Percentiles rank a stretch among this genome's conserved stretches.
These are phyloP conservation scores for Acanthosepion esculentum DNA, from an alignment of 2,888 invertebrate species.

Conservation along the genomic window DNA sequence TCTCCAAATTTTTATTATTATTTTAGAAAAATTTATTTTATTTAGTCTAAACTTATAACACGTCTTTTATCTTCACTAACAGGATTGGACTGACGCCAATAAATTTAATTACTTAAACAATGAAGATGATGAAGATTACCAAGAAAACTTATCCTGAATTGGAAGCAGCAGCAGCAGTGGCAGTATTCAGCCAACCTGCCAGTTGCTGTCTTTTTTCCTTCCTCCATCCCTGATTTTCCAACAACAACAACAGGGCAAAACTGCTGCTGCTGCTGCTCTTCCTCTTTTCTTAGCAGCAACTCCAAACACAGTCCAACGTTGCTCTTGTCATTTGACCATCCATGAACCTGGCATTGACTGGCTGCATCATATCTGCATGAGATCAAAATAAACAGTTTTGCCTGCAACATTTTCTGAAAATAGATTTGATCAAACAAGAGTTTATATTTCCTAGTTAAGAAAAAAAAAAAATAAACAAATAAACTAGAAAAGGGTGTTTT, in stretches of 20 bases:
- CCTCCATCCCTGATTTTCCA: neutral
- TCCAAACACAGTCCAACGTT: neutral
- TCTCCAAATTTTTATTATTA: too few relatives aligned
- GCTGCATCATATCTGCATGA: neutral
- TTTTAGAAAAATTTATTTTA: too few relatives aligned
- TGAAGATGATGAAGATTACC: constrained; percentile 61
- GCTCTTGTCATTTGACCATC: neutral
- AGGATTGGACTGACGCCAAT: constrained; percentile 71
- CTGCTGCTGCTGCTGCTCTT: neutral
- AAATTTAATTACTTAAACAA: constrained; percentile 66
- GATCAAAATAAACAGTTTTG: neutral
- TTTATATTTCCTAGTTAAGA: neutral
- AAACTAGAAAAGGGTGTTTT: neutral
- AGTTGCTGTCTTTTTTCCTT: neutral
- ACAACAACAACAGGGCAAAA: neutral
- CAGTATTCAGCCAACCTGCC: neutral
- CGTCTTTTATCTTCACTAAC: constrained; percentile 52
- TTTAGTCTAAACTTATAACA: too few relatives aligned
- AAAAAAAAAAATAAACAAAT: neutral
- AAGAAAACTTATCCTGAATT: constrained; percentile 36
- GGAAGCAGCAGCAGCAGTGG: neutral
- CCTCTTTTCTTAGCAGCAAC: neutral
- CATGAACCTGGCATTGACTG: neutral
- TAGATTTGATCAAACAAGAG: neutral
- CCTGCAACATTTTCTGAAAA: neutral